Evolutionary conservation across 2,113 vertebrate species (phyloP).

Genomic region (Lathamus discolor): DNA sequence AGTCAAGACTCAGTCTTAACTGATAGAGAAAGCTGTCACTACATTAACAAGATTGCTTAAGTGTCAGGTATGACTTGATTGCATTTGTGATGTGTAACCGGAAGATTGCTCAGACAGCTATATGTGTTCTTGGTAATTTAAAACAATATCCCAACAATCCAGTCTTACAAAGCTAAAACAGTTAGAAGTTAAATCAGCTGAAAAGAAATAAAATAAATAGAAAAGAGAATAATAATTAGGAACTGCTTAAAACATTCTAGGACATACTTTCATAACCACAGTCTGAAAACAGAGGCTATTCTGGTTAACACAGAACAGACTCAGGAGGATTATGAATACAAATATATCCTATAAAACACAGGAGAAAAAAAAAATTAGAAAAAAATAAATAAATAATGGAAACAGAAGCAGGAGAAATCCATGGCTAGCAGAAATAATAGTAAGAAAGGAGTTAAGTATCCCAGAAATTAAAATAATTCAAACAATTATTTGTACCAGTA

Average conservation of each 20-base stretch:
- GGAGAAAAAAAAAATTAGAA: not conserved
- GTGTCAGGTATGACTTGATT: not conserved
- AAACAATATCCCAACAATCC: not conserved
- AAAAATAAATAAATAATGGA: not conserved
- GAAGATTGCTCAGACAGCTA: not conserved
- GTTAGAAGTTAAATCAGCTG: not conserved
- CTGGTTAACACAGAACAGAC: not conserved
- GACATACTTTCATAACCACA: conserved; percentile 19
- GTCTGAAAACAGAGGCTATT: not conserved
- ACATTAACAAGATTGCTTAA: not conserved
- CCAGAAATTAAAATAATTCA: not conserved
- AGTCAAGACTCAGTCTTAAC: not conserved
- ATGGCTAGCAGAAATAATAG: not conserved
- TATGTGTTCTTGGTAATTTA: not conserved
- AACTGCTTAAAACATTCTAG: conserved; percentile 14
- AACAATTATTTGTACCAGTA: not conserved
- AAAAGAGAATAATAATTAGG: conserved; percentile 8
- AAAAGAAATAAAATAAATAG: conserved; percentile 32
- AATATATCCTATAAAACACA: not conserved
- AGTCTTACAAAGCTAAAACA: not conserved
- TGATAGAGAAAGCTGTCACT: not conserved
- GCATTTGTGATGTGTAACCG: not conserved
- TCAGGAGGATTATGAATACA: not conserved
- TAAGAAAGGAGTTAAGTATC: not conserved
- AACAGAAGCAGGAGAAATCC: not conserved